Base-by-base conservation (phyloP, 2,888 invertebrate species). In the Stegana nigrithorax region DNA sequence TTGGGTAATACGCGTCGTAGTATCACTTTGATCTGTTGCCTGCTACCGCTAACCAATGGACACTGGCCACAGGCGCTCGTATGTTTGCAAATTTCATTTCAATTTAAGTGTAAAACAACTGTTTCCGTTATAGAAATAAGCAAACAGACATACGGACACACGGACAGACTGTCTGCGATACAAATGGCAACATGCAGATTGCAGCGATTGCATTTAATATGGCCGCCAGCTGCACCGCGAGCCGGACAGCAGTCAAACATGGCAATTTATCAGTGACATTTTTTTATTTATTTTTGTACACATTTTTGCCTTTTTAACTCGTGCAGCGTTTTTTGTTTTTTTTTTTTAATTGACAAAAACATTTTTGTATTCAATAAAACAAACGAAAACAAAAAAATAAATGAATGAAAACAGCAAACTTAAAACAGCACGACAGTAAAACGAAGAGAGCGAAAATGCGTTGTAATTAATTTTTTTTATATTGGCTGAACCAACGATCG, bases 401-500 rank as follows among this genome's bases (percentile, higher is more conserved):
- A 10, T 23, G 2, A 10, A 21, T 12, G 2, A 25, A 50, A 59
- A 51, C n/a, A n/a, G n/a, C n/a, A n/a, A n/a, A n/a, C n/a, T n/a
- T n/a, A n/a, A 60, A 27, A 8, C 6, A 19, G 7, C 7, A 26
- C 14, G 25, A 12, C 27, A 58, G 26, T 2, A 57, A 64, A 50
- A 29, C 14, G 32, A 25, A 17, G 12, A 21, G 25, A 62, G n/a
- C n/a, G 26, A 42, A 29, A 14, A 36, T 21, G 12, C n/a, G 14
- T 65, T 67, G 72, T 69, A 72, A 72, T 72, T 72, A 72, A 72
- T 71, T 72, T 72, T 29, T 55, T 72, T 67, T 69, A 65, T 60
- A 36, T 21, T 55, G 60, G 53, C 67, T n/a, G n/a, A n/a, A n/a
- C n/a, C n/a, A 50, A 51, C 53, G 64, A 63, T 70, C 67, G 68